Percentiles rank a stretch among this genome's conserved stretches.
Evolutionary conservation across 2,888 invertebrate genomes (phyloP).

Genomic region (Palloptera scutellata): DNA sequence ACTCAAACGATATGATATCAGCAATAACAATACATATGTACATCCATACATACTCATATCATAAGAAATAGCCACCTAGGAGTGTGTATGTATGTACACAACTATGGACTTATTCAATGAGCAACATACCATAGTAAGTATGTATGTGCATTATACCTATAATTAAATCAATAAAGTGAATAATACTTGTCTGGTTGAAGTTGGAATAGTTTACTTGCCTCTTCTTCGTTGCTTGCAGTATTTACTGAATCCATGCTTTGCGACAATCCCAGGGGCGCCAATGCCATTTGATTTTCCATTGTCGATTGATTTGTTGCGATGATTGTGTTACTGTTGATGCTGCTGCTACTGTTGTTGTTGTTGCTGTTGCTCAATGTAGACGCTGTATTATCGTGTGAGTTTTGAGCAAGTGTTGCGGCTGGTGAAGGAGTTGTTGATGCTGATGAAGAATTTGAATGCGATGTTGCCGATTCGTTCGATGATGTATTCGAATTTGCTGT

Average conservation of each 20-base stretch:
- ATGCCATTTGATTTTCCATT: slow-evolving; percentile 67
- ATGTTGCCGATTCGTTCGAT: slow-evolving; percentile 47
- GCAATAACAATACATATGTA: too few relatives aligned
- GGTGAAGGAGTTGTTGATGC: slow-evolving; percentile 55
- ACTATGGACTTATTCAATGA: too few relatives aligned
- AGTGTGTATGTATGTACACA: too few relatives aligned
- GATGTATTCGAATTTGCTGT: slow-evolving; percentile 31
- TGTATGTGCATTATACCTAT: neutral
- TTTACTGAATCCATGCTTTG: slow-evolving; percentile 99
- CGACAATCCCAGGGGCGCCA: slow-evolving; percentile 81
- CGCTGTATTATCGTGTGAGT: slow-evolving; percentile 52
- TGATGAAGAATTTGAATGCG: slow-evolving; percentile 49
- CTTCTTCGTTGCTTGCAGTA: slow-evolving; percentile 94
- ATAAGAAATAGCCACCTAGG: too few relatives aligned
- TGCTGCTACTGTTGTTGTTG: slow-evolving; percentile 35
- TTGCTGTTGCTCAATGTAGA: slow-evolving; percentile 43
- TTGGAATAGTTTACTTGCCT: slow-evolving; percentile 73
- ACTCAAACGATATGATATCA: too few relatives aligned
- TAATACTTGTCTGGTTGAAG: slow-evolving; percentile 43
- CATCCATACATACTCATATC: too few relatives aligned
- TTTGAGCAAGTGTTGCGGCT: slow-evolving; percentile 44
- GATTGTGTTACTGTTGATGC: slow-evolving; percentile 41
- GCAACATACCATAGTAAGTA: too few relatives aligned
- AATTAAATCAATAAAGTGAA: slow-evolving; percentile 1
- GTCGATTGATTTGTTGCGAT: slow-evolving; percentile 53